Evolutionary conservation across 2,797 vertebrate species (phyloP), one percentile per base, ranked within the genome.

Genomic region (Sarcoramphus papa): DNA sequence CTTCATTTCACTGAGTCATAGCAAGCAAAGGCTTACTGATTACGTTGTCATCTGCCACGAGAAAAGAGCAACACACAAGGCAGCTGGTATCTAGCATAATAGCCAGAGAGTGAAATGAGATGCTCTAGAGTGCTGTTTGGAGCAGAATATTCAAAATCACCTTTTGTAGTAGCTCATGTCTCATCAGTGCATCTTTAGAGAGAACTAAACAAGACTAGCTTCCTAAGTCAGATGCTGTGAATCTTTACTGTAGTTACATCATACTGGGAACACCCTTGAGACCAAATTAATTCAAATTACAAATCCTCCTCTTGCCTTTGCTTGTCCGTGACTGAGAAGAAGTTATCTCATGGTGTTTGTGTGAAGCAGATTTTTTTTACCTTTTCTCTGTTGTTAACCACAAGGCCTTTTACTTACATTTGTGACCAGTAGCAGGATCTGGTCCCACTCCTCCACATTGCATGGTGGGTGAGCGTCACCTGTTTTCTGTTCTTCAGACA

Each of bases 401-500:
- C 19, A 45, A 6, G 5, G 12, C 10, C 17, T 67, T 90, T 65
- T 63, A 27, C 2, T 41, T 54, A 10, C 3, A 8, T 62, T 50
- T 68, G 16, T 65, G 30, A 21, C 12, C 35, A 70, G 10, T 65
- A 25, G 2, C n/a, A 87, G 24, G 5, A 11, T 33, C 53, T 79
- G 4, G 7, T 51, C 17, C 4, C 9, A 5, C 22, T 50, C 8
- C 7, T 77, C 20, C 10, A 31, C 5, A 18, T 1, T 30, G 1
- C 2, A 2, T 9, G 3, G 24, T 54, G 4, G 8, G 25, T 10
- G 2, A 47, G 6, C 6, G 33, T 24, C 10, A n/a, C 4, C 3
- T 14, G 2, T 33, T 87, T 60, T 31, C 41, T 60, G 10, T 40
- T 17, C 7, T 64, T 75, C 41, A 51, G 19, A 5, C 3, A 41